These are phyloP conservation scores for Apodemus sylvaticus DNA, from an alignment of 2,113 vertebrate species.

Conservation along the genomic window DNA sequence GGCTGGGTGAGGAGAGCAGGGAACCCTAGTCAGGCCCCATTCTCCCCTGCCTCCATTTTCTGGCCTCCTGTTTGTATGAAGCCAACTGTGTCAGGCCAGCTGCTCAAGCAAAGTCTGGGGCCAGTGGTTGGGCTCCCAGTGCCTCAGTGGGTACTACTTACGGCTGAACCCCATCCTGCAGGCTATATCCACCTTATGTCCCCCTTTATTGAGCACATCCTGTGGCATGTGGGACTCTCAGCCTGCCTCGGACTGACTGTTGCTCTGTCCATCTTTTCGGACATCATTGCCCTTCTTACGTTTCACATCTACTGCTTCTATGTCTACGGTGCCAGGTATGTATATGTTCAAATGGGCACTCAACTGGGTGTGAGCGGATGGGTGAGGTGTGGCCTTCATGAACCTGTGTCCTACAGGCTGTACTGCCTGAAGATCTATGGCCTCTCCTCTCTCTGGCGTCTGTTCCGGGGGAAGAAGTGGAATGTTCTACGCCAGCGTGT, in stretches of 20 bases:
- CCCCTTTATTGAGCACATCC: slow-evolving; percentile 95
- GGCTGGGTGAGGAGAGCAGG: neutral
- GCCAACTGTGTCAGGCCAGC: neutral
- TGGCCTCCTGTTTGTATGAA: neutral
- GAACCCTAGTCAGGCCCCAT: too few relatives aligned
- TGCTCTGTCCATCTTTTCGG: slow-evolving; percentile 94
- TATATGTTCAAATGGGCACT: fast-evolving
- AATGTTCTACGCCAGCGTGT: slow-evolving; percentile 96
- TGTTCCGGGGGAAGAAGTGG: slow-evolving; percentile 99
- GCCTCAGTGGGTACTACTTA: neutral
- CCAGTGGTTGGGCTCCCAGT: neutral
- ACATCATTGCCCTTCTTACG: slow-evolving; percentile 95
- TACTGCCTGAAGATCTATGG: slow-evolving; percentile 97
- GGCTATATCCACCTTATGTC: slow-evolving; percentile 98
- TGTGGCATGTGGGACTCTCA: slow-evolving; percentile 96
- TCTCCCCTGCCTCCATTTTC: neutral
- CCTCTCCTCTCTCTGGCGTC: slow-evolving; percentile 96
- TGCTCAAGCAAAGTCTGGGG: neutral
- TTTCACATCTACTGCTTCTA: slow-evolving; percentile 99
- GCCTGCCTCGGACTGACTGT: slow-evolving; percentile 95
- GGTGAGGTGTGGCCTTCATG: fast-evolving
- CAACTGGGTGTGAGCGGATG: fast-evolving
- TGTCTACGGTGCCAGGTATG: slow-evolving; percentile 97
- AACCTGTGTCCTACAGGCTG: slow-evolving; percentile 84
- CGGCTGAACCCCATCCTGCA: slow-evolving; percentile 66